These are phyloP conservation scores for Gasterosteus aculeatus DNA, from an alignment of 2,113 vertebrate genomes.

Conservation along the genomic window DNA sequence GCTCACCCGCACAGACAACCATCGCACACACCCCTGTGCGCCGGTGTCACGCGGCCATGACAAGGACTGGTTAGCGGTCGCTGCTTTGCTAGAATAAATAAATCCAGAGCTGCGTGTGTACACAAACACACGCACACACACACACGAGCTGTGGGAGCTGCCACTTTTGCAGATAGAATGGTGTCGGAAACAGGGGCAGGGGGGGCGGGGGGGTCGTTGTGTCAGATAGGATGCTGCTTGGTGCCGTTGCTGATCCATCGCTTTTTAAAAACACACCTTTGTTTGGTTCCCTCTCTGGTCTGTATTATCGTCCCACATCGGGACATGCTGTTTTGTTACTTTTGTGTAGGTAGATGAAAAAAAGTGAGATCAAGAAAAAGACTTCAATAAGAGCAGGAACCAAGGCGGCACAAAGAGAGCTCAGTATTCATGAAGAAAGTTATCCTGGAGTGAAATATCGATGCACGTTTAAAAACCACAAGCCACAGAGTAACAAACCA, in stretches of 20 bases:
- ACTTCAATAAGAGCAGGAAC: background rate
- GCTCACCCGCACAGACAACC: conserved; percentile 42
- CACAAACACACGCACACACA: background rate
- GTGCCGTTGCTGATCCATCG: conserved; percentile 1
- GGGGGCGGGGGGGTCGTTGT: background rate
- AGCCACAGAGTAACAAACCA: background rate
- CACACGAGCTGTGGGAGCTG: conserved; percentile 12
- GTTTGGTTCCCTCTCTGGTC: background rate
- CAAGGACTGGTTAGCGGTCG: conserved; percentile 47
- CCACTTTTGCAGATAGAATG: conserved; percentile 23
- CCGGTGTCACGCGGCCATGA: conserved; percentile 12
- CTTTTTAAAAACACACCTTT: conserved; percentile 3
- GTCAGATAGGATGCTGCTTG: conserved; percentile 13
- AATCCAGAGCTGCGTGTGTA: background rate
- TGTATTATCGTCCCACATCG: conserved; percentile 23
- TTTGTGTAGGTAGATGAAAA: background rate
- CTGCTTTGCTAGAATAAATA: background rate
- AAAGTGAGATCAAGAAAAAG: background rate
- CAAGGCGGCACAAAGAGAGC: background rate
- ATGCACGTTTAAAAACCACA: background rate
- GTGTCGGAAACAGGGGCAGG: too few species aligned
- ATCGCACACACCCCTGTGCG: conserved; percentile 19
- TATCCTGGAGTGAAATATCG: background rate
- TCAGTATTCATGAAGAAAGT: background rate
- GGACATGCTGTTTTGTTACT: conserved; percentile 30